Percentiles rank a stretch among this genome's conserved stretches.
Evolutionary conservation across 1,140 invertebrate species (phyloP).

Genomic region (Magallana ariakensis): DNA sequence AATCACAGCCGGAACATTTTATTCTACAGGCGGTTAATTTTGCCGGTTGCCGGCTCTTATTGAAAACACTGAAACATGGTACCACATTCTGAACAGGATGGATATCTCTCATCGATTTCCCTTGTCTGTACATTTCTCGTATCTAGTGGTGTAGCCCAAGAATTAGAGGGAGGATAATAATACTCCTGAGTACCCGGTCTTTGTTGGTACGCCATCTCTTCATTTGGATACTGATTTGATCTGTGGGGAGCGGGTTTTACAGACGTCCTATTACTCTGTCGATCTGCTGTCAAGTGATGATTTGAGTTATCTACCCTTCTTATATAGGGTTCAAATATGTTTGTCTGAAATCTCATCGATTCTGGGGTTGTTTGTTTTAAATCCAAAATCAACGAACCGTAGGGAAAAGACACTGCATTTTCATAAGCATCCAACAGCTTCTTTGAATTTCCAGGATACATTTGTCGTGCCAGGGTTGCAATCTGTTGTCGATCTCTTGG

Average conservation of each 20-base stretch:
- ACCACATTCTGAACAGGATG: slow-evolving; percentile 4
- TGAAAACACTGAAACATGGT: too few species aligned
- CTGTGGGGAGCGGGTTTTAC: background rate
- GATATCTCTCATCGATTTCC: background rate
- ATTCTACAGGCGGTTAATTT: too few species aligned
- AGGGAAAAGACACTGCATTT: background rate
- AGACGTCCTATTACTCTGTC: background rate
- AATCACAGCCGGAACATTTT: too few species aligned
- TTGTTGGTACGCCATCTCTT: background rate
- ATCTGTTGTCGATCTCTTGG: slow-evolving; percentile 40
- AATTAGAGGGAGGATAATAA: background rate
- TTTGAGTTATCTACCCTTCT: background rate
- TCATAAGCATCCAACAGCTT: background rate
- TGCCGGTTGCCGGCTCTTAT: too few species aligned
- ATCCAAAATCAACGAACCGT: background rate
- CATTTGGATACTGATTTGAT: background rate
- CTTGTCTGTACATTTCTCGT: background rate
- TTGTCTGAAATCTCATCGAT: slow-evolving; percentile 7
- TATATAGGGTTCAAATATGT: slow-evolving; percentile 35
- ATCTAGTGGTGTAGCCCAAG: background rate
- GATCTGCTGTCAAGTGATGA: slow-evolving; percentile 5
- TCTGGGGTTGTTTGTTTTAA: slow-evolving; percentile 44
- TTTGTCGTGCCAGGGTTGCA: background rate
- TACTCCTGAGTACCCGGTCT: background rate
- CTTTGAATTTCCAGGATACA: slow-evolving; percentile 36